phyloP scores from a whole-genome alignment of 2,888 invertebrate genomes.

The Zygothrica quintamaculata region DNA sequence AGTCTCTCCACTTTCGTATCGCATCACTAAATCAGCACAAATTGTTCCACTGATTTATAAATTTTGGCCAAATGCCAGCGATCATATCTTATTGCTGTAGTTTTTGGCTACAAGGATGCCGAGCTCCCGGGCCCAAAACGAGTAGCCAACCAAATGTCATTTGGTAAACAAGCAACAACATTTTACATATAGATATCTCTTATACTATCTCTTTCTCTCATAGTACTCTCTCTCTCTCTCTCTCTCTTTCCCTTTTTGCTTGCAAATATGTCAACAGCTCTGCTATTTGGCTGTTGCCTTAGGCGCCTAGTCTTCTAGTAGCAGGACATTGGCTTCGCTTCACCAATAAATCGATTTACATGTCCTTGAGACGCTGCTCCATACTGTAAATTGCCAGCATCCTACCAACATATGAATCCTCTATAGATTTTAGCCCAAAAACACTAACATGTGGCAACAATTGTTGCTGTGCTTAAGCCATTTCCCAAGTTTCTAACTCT shows the following conservation, averaged over 20 bases:
- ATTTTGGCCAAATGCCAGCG: constrained; percentile 73
- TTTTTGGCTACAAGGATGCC: constrained; percentile 37
- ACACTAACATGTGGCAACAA: too few species aligned
- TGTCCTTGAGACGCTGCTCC: too few species aligned
- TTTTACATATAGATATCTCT: too few species aligned
- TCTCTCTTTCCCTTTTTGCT: constrained; percentile 42
- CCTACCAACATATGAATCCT: too few species aligned
- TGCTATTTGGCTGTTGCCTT: constrained; percentile 16
- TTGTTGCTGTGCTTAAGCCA: too few species aligned
- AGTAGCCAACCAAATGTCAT: constrained; percentile 1
- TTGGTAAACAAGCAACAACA: constrained; percentile 3
- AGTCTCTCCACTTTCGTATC: constrained; percentile 63
- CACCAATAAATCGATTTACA: neutral
- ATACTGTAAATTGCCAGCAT: too few species aligned
- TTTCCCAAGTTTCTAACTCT: too few species aligned
- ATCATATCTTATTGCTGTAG: constrained; percentile 71
- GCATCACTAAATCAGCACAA: constrained; percentile 79
- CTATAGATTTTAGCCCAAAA: too few species aligned
- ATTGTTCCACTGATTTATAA: constrained; percentile 77
- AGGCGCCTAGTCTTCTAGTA: constrained; percentile 10
- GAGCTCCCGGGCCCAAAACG: neutral
- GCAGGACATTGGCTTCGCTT: neutral
- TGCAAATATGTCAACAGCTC: constrained; percentile 60
- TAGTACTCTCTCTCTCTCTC: constrained; percentile 12
- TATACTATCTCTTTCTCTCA: neutral